Conservation (phyloP, 2,888 invertebrate species). For the Odontomyia ornata region DNA sequence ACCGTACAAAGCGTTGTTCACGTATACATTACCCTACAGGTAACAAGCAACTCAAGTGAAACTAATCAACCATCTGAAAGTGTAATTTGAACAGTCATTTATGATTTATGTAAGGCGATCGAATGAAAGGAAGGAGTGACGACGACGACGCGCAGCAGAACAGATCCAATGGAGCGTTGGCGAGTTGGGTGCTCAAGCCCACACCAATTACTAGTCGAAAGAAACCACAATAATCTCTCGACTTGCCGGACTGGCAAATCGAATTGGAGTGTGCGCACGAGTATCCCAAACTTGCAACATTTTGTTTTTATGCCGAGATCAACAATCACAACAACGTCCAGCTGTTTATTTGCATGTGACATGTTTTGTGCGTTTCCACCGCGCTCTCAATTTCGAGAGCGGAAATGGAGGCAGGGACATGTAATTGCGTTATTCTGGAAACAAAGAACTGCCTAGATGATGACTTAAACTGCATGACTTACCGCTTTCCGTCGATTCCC, state of each 20-base stretch:
- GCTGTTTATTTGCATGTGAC: slow-evolving; percentile 35
- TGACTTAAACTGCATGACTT: slow-evolving; percentile 49
- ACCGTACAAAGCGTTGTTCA: too few species aligned
- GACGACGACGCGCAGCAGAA: not conserved
- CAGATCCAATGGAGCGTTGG: slow-evolving; percentile 29
- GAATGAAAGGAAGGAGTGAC: not conserved
- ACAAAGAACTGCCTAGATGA: slow-evolving; percentile 35
- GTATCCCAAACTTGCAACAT: not conserved
- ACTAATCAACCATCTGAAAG: too few species aligned
- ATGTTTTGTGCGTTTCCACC: slow-evolving; percentile 13
- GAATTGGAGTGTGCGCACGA: not conserved
- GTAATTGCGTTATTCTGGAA: slow-evolving; percentile 31
- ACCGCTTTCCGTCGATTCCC: slow-evolving; percentile 73
- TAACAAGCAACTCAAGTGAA: too few species aligned
- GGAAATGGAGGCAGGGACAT: not conserved
- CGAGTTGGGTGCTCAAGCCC: slow-evolving; percentile 17
- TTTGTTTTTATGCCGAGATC: not conserved
- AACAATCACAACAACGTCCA: slow-evolving; percentile 31
- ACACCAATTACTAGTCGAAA: not conserved
- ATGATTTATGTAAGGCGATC: not conserved
- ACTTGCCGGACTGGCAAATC: not conserved
- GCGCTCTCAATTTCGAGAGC: not conserved
- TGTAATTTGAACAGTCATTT: not conserved
- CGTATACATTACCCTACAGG: too few species aligned
- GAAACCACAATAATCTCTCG: slow-evolving; percentile 11